Base-by-base conservation (phyloP, 2,797 vertebrate genomes). In the Denticeps clupeoides region DNA sequence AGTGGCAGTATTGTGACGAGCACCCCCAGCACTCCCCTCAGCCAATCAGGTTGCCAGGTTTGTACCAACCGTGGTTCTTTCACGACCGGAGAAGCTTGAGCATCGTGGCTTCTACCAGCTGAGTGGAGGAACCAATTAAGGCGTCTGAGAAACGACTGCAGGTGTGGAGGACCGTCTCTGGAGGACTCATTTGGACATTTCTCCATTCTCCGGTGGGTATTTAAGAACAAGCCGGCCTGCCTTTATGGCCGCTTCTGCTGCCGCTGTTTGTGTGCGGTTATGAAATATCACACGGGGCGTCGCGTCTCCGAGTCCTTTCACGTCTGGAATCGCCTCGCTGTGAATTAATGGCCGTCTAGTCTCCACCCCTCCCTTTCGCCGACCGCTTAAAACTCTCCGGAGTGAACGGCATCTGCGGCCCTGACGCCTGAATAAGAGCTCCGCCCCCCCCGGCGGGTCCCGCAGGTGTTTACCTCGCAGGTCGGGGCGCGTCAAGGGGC, bases 61-160 rank as follows among this genome's bases (percentile, higher is more conserved):
- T n/a, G n/a, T n/a, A n/a, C n/a, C n/a, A n/a, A n/a, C n/a, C n/a
- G n/a, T n/a, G n/a, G n/a, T n/a, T n/a, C n/a, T n/a, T 51, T 63
- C 41, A 45, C 26, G 22, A 47, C 23, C 43, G 47, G 42, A 43
- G 49, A 37, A 70, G 55, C 55, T 49, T 35, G 62, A 56, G 52
- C 53, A 49, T 37, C 13, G 41, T 48, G 35, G 15, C 49, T 40
- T 41, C 51, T 45, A 55, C 68, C 63, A 63, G 57, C 63, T 68
- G 62, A 64, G 67, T 61, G 58, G 60, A 59, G 57, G 55, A 59
- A 60, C 60, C 68, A 74, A 74, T 69, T 70, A 69, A 59, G 74
- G 42, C 47, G 27, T 66, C 64, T 69, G 69, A 70, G 70, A 68
- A 67, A 70, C 69, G 64, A 63, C 60, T 64, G 56, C 62, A 60